Base-by-base conservation (phyloP, 2,113 vertebrate species). In the Megaptera novaeangliae region DNA sequence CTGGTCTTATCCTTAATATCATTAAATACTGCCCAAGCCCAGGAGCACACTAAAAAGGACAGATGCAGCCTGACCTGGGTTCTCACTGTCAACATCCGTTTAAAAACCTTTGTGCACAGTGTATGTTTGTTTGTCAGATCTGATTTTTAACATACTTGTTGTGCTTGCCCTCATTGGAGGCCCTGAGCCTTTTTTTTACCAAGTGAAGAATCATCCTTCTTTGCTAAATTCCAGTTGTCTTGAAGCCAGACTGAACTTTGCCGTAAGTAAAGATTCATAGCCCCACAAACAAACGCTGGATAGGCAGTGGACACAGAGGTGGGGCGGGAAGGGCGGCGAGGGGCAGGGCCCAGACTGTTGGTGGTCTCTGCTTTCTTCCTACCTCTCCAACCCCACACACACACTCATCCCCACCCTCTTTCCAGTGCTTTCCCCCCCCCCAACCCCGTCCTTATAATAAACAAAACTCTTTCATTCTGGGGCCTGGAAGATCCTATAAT, bases 391-490 rank as follows among this genome's bases (percentile, higher is more conserved):
- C 23, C 34, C 13, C 39, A 49, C 15, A 7, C 29, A 18, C 78
- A 39, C 20, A 49, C 3, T 55, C 77, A 80, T 71, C 78, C 88
- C 88, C 64, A 14, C 46, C 34, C 59, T 96, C 74, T 94, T 94
- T 52, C 75, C n/a, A 91, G 96, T 75, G 88, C 61, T 87, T 95
- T 93, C 55, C 93, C 91, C 21, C 6, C 41, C 5, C 41, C 41
- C 12, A 25, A 17, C n/a, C 46, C 93, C 96, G 68, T 84, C 94
- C 82, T 90, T 96, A 88, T 88, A 98, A 98, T 98, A 98, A 99
- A 98, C 96, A 98, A 98, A 98, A 98, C 98, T 98, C 98, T 98
- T 98, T 99, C 96, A 98, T 98, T 99, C 98, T 97, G 96, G 97
- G 97, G 96, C 97, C 98, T 98, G 78, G 63, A 97, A 98, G 98